Base-by-base conservation (phyloP, 1,140 invertebrate genomes). In the Atta texana region DNA sequence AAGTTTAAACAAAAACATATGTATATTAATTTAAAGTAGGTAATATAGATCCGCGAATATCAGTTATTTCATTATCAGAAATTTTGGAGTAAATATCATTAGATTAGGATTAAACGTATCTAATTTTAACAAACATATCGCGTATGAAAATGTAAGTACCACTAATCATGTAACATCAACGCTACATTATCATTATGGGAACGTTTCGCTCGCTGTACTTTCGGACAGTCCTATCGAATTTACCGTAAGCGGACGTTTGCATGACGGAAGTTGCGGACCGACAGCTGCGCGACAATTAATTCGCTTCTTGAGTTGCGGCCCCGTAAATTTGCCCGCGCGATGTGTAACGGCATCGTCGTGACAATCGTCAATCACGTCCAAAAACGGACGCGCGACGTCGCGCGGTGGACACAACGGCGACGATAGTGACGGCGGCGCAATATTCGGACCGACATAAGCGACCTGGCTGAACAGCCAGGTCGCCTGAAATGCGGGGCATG, bases 341-440 rank as follows among this genome's bases (percentile, higher is more conserved):
- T n/a, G 64, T 55, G 28, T 44, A 81, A 85, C 86, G 59, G 74
- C 49, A 24, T 81, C 75, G n/a, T 57, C 28, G 76, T 86, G 89
- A 90, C 89, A 90, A 90, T 90, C 89, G 89, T 90, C 89, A 90
- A 90, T 90, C 89, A 90, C 89, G 87, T 90, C 89, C 89, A 90
- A 90, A 90, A 90, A 90, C 89, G 87, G 89, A 88, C 77, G 81
- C 89, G 24, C 28, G 78, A 66, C 71, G 89, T 86, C 77, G 86
- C 89, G 14, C 44, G 68, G 51, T 59, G 59, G 55, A 75, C 69
- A 75, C 69, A 75, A 87, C 82, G 63, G 74, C 51, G 44, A n/a
- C 44, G 66, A 63, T 31, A 57, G 59, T 14, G 44, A 16, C 28
- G 59, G 24, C 69, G 68, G 59, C 44, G 85, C 89, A 87, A 90